Percentiles rank a stretch among this genome's conserved stretches.
Conservation (phyloP, 2,113 vertebrate genomes). For the Turdus rufiventris region DNA sequence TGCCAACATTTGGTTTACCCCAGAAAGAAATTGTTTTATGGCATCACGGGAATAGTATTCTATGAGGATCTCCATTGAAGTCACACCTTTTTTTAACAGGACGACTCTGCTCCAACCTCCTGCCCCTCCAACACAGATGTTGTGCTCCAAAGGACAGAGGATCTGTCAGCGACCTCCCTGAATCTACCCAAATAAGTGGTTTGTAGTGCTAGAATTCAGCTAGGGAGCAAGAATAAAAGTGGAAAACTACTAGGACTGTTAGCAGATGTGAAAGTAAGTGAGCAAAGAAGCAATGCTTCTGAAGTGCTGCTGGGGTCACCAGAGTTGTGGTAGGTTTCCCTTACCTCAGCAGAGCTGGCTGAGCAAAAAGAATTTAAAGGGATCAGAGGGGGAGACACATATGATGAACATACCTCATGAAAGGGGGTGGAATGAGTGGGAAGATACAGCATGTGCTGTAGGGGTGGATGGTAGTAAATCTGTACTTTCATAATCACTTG, state of each 20-base stretch:
- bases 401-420: constrained; percentile 5
- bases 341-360: background rate
- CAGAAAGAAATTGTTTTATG: background rate
- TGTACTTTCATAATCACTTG: background rate
- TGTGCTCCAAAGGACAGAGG: background rate
- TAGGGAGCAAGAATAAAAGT: background rate
- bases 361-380: background rate
- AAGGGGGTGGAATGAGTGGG: constrained; percentile 25
- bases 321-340: background rate
- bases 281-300: background rate
- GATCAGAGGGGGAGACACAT: background rate
- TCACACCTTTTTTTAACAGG: background rate
- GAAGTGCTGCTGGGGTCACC: background rate
- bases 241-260: background rate
- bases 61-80: background rate
- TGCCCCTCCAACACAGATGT: background rate
- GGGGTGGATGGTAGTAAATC: constrained; percentile 22
- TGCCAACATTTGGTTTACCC: background rate
- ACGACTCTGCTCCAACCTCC: background rate
- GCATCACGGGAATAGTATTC: background rate
- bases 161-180: rapidly evolving
- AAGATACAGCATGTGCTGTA: background rate
- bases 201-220: background rate
- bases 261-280: background rate
- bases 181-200: background rate